phyloP scores from a whole-genome alignment of 2,797 vertebrate genomes.

The Cirrhinus mrigala region DNA sequence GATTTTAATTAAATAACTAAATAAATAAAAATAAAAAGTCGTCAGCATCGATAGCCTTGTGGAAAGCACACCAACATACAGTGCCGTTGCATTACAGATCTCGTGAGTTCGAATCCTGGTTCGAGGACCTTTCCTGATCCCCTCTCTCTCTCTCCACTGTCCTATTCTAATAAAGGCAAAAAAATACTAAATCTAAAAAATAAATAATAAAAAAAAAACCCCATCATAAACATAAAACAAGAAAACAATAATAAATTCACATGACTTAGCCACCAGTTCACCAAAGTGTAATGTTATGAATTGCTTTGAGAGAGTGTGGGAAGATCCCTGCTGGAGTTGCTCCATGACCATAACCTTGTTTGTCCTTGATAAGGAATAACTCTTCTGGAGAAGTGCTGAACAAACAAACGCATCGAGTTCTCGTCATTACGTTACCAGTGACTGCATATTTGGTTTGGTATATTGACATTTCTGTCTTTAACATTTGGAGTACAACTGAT shows the following conservation, averaged over 20 bases:
- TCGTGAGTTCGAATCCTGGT: too few species aligned
- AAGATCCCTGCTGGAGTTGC: background rate
- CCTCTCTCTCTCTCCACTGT: too few species aligned
- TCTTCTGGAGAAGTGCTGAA: background rate
- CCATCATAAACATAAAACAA: background rate
- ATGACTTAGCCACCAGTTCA: background rate
- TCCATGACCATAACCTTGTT: background rate
- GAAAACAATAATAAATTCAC: background rate
- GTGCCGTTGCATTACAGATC: too few species aligned
- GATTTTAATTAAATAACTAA: too few species aligned
- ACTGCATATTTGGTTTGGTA: background rate
- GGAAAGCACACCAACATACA: too few species aligned
- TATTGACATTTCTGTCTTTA: background rate
- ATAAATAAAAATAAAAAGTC: too few species aligned
- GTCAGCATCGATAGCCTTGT: too few species aligned
- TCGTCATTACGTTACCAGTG: background rate
- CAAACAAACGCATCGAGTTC: background rate
- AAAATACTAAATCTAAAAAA: too few species aligned
- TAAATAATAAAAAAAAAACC: too few species aligned
- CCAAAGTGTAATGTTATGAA: background rate
- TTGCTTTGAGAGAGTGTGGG: background rate
- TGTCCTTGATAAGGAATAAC: background rate
- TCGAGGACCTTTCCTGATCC: too few species aligned
- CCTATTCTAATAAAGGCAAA: too few species aligned
- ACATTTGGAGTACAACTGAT: constrained; percentile 9